phyloP scores from a whole-genome alignment of 2,888 invertebrate genomes.

The Selenia dentaria region DNA sequence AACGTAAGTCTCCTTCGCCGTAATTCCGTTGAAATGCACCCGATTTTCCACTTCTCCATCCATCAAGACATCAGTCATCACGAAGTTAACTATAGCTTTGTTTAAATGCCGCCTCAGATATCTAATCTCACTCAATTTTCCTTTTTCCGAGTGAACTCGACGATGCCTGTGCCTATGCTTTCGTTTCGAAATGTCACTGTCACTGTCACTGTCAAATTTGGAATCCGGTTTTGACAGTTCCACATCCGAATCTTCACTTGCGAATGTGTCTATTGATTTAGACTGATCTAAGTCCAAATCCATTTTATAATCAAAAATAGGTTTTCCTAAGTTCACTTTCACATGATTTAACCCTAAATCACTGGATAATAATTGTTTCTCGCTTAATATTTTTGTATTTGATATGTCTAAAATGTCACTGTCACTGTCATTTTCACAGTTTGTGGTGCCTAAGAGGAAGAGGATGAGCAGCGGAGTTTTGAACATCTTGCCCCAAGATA shows the following conservation, averaged over 20 bases:
- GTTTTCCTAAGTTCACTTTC: slow-evolving; percentile 5
- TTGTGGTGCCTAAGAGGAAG: slow-evolving; percentile 67
- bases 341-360: slow-evolving; percentile 4
- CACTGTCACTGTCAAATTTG: slow-evolving; percentile 31
- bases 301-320: not conserved
- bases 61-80: slow-evolving; percentile 86
- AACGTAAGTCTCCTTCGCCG: slow-evolving; percentile 88
- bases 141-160: slow-evolving; percentile 45
- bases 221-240: slow-evolving; percentile 4
- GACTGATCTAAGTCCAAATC: not conserved
- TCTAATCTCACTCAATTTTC: slow-evolving; percentile 66
- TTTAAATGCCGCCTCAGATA: slow-evolving; percentile 71
- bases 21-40: slow-evolving; percentile 86
- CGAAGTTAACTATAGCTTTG: slow-evolving; percentile 83
- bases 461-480: slow-evolving; percentile 66
- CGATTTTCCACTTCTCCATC: slow-evolving; percentile 90
- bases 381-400: slow-evolving; percentile 9
- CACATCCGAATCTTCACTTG: not conserved
- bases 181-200: slow-evolving; percentile 42
- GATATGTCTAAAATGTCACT: slow-evolving; percentile 38
- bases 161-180: slow-evolving; percentile 54
- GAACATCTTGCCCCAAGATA: slow-evolving; percentile 69
- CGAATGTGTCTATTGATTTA: slow-evolving; percentile 4
- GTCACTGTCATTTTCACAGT: slow-evolving; percentile 62
- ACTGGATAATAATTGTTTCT: slow-evolving; percentile 13